These are phyloP conservation scores for Hydropotes inermis DNA, from an alignment of 2,113 vertebrate species.

Conservation along the genomic window DNA sequence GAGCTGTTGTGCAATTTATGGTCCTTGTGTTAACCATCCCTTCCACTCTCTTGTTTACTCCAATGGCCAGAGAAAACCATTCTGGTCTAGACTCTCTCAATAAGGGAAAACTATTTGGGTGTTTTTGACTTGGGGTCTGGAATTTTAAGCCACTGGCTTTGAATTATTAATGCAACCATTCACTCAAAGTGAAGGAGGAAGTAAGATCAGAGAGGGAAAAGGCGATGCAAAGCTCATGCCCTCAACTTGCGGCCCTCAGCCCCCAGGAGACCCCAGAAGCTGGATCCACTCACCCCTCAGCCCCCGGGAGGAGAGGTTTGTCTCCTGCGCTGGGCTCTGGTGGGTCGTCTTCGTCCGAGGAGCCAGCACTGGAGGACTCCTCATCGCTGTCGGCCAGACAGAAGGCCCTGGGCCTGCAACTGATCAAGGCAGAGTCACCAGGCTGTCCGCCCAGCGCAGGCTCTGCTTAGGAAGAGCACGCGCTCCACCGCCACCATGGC, in stretches of 20 bases:
- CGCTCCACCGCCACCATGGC: neutral
- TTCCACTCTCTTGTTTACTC: neutral
- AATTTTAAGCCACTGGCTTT: neutral
- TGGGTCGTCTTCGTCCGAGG: conserved; percentile 96
- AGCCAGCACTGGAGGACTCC: conserved; percentile 98
- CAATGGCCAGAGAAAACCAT: neutral
- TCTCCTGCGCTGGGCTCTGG: conserved; percentile 88
- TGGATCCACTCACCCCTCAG: conserved; percentile 88
- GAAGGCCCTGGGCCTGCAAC: conserved; percentile 92
- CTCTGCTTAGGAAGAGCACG: neutral
- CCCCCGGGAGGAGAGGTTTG: conserved; percentile 85
- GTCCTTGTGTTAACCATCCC: neutral
- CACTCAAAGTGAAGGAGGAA: neutral
- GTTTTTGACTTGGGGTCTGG: neutral
- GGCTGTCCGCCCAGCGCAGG: fast-evolving
- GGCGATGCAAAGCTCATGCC: neutral
- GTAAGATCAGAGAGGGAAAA: neutral
- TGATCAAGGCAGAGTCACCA: conserved; percentile 63
- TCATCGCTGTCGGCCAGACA: conserved; percentile 98
- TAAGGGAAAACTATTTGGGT: neutral
- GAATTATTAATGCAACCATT: neutral
- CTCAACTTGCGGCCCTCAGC: neutral
- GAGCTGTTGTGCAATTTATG: neutral
- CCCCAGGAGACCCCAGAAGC: neutral
- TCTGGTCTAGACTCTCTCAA: neutral